Base-by-base conservation (phyloP, 30 jellyfish, hydroid and myxozoan genomes). In the Turritopsis rubra region DNA sequence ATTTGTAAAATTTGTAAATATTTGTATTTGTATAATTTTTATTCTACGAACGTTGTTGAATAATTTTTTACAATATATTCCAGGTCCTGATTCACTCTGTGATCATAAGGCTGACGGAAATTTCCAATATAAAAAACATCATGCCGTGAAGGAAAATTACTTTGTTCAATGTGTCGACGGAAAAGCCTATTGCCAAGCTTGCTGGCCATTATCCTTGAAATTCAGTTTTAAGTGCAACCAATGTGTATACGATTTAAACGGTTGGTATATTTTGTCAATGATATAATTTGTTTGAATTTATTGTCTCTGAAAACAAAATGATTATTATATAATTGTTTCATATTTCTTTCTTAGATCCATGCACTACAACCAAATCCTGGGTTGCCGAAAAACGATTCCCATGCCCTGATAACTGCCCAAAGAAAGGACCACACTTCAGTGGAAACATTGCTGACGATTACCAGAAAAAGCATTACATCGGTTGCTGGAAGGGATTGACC, bases 401-500 rank as follows among this genome's bases (percentile, higher is more conserved):
- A 18, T 80, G 87, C 66, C 87, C 87, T 26, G 87, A 80, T 53
- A 25, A 19, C 54, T 80, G 87, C 26, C 87, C 84, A 18, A 65
- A 29, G 24, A 80, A 53, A 80, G 87, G 87, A n/a, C 87, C 87
- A 16, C 3, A 54, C 65, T 80, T 80, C 76, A 28, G 54, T 21
- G 87, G 87, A 52, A 80, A 80, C 83, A 80, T 80, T 18, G 54
- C 52, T 7, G 87, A 80, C 29, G 16, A 9, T 22, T 27, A 68
- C 30, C 16, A 68, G 16, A 23, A 23, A n/a, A 60, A 60, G 24
- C 87, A 80, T 13, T 80, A 80, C 83, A 65, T 80, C 26, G 87
- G 81, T 31, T 80, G 87, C 29, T 80, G 87, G 87, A 80, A 80
- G n/a, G 87, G 87, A 21, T 20, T 21, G 28, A 80, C 87, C 0